Percentiles rank a stretch among this genome's conserved stretches.
Conservation (phyloP, 2,888 invertebrate species). For the Noctua fimbriata region DNA sequence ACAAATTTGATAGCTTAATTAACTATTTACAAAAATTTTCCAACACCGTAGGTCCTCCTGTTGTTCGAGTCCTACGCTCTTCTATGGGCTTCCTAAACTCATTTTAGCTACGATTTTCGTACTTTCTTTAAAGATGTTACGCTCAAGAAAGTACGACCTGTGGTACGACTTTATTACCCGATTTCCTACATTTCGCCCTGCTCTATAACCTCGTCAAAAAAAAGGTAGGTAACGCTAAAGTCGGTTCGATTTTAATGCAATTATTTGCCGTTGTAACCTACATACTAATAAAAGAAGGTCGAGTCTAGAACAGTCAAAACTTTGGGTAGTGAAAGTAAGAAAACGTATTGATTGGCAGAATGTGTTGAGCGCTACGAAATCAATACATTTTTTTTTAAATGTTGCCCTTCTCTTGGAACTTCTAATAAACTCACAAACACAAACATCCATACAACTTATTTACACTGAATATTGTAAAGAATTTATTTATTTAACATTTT, state of each 20-base stretch:
- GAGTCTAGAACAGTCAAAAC: not conserved
- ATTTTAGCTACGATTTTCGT: not conserved
- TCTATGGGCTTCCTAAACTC: not conserved
- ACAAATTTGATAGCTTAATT: not conserved
- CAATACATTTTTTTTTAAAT: no score
- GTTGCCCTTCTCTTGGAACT: no score
- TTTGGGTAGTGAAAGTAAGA: not conserved
- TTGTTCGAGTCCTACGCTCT: not conserved
- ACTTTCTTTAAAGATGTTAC: not conserved
- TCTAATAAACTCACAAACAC: no score
- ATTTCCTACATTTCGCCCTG: not conserved
- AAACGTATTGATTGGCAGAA: not conserved
- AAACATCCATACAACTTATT: no score
- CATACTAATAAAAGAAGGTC: not conserved
- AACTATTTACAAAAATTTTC: not conserved
- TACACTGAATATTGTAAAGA: not conserved
- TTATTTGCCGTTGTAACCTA: not conserved
- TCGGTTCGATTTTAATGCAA: not conserved
- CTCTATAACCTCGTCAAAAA: not conserved
- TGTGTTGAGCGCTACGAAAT: not conserved
- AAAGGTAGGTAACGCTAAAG: not conserved
- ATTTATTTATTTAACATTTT: not conserved
- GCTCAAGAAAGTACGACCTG: no score
- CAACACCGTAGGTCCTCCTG: not conserved
- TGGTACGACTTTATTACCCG: not conserved